Evolutionary conservation across 1,140 invertebrate species (phyloP), one percentile per base, ranked within the genome.

Genomic region (Bombus consobrinus): DNA sequence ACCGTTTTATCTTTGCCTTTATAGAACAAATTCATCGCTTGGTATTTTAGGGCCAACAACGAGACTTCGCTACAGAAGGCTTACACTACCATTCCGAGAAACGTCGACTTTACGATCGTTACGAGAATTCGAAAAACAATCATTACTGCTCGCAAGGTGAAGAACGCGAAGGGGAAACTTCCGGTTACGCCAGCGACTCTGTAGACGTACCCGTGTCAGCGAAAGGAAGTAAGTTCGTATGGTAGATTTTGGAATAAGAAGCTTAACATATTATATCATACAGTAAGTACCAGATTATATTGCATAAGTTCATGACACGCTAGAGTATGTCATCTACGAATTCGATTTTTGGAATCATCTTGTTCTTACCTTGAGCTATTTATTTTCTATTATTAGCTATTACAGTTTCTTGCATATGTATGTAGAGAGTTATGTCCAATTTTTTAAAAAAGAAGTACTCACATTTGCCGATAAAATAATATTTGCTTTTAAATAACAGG

Each of bases 171-270:
- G 96, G 96, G 1, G 96, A 97, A 86, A 97, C 97, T 83, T 97
- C 97, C 43, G 97, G 97, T 32, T 97, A 97, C 91, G 97, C 96
- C 28, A 97, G 97, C 90, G 97, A 97, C 87, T 97, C 96, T 47
- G 92, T 96, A 3, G 96, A 95, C n/a, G 85, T 84, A 1, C 90
- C 93, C 1, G 68, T 87, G 22, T 83, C 89, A 5, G 57, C 85
- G 22, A 78, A 43, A 25, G 74, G 57, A 77, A 81, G 89, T 90
- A 73, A 77, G 82, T 74, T 8, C 8, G 2, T n/a, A 22, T 59
- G 4, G 18, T 28, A 18, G 37, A n/a, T 22, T 74, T 69, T 69
- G 25, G 10, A 57, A 18, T 53, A 53, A 72, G 43, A 73, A 43
- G 22, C 22, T 75, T 57, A 34, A 72, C 12, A 15, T 72, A 13